These are phyloP conservation scores for silkworm (Bombyx mori) DNA, from an alignment of 1,140 invertebrate genomes.

Conservation along the genomic window ASM3026992v2 NC_085127.1:4863001-4863500, in stretches of 20 bases:
- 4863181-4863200: constrained; percentile 84
- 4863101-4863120: constrained; percentile 19
- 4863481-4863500: constrained; percentile 25
- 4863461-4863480: constrained; percentile 42
- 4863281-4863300: constrained; percentile 51
- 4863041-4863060: constrained; percentile 51
- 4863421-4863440: constrained; percentile 71
- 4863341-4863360: constrained; percentile 74
- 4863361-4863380: constrained; percentile 62
- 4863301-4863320: constrained; percentile 72
- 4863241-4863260: constrained; percentile 35
- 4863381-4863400: constrained; percentile 64
- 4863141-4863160: constrained; percentile 40
- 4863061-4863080: constrained; percentile 42
- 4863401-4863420: constrained; percentile 67
- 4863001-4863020: constrained; percentile 58
- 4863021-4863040: constrained; percentile 58
- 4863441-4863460: constrained; percentile 73
- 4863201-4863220: constrained; percentile 88
- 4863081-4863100: constrained; percentile 36
- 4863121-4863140: constrained; percentile 23
- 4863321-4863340: constrained; percentile 77
- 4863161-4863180: constrained; percentile 75
- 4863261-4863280: constrained; percentile 46
- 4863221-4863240: constrained; percentile 87